Evolutionary conservation across 1,140 invertebrate species (phyloP), one percentile per base, ranked within the genome.

Genomic region (Parapsyche elsis): DNA sequence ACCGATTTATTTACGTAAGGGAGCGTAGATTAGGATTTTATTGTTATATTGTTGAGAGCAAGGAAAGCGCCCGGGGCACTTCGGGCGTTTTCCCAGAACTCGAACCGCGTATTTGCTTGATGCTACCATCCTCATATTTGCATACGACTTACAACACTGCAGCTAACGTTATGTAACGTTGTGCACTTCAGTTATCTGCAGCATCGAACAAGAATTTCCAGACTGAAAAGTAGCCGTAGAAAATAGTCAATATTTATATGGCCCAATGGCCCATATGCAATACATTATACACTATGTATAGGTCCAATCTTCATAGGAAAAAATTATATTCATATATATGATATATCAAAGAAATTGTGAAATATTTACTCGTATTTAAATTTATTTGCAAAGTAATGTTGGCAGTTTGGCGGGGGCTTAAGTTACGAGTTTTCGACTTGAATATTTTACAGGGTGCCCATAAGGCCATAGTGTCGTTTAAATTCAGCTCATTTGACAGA

Each of bases 401-500:
- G 64, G 19, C 64, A 67, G 64, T 67, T 67, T 67, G 64, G 64
- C 24, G 23, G 23, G n/a, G 57, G 24, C 24, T 67, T 67, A 67
- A 67, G 64, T 14, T 67, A 23, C 64, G 21, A 67, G n/a, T 9
- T 61, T 61, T 67, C 64, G 64, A 67, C 23, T 67, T 24, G 64
- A 23, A 67, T 24, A 26, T 67, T 67, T 67, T 67, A 10, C 24
- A 67, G 12, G 4, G 64, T 24, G 21, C 24, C 12, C 64, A 67
- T 67, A 67, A 67, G 64, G 64, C 64, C 24, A 67, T 67, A 67
- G 21, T 67, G 23, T 26, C 64, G 23, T 67, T 67, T 67, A 67
- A 67, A 67, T 67, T 67, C 64, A 26, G 23, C 24, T 26, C 64
- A 67, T 67, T 67, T 67, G 64, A 67, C 64, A 67, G 64, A 67